These are phyloP conservation scores for Dasypolia templi DNA, from an alignment of 2,888 invertebrate genomes.

Conservation along the genomic window DNA sequence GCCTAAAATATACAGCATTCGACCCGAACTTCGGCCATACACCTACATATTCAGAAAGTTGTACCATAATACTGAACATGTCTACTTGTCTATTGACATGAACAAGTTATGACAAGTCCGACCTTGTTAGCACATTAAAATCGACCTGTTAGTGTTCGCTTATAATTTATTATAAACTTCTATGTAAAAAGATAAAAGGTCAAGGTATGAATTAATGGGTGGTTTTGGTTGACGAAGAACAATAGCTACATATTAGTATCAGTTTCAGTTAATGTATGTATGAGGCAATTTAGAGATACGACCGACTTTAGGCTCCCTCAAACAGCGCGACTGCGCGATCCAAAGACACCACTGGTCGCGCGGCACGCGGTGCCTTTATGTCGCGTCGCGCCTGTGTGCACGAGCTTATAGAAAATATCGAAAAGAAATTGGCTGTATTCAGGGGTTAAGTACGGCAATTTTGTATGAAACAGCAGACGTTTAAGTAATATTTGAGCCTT, in stretches of 20 bases:
- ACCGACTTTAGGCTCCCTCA: too few relatives aligned
- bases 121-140: conserved; percentile 60
- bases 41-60: conserved; percentile 28
- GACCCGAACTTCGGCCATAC: conserved; percentile 28
- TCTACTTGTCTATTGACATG: conserved; percentile 49
- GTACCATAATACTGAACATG: conserved; percentile 30
- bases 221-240: conserved; percentile 30
- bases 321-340: too few relatives aligned
- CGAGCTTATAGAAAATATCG: not conserved
- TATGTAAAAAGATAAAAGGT: conserved; percentile 23
- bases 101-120: conserved; percentile 46
- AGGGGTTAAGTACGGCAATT: not conserved
- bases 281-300: not conserved
- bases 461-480: not conserved
- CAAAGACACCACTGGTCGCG: too few relatives aligned
- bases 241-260: conserved; percentile 1
- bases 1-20: not conserved
- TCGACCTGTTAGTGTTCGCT: conserved; percentile 48
- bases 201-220: conserved; percentile 22
- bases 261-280: not conserved
- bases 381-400: too few relatives aligned
- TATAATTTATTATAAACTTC: conserved; percentile 44
- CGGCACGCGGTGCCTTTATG: too few relatives aligned
- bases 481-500: not conserved
- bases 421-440: not conserved